Evolutionary conservation across 2,113 vertebrate species (phyloP), one percentile per base, ranked within the genome.

Genomic region (Colistium nudipinnis): DNA sequence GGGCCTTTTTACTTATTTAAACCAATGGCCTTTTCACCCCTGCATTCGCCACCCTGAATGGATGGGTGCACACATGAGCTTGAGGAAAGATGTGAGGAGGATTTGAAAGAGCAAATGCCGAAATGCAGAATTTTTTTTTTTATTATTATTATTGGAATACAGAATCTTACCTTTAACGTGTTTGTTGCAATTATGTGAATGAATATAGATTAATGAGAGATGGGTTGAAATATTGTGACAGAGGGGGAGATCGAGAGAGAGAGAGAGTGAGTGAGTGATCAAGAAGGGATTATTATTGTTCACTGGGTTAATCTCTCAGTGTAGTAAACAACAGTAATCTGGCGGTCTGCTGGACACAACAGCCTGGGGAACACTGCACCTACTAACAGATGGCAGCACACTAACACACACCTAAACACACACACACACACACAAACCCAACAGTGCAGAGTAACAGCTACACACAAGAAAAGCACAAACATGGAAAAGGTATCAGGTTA

Each of bases 311-410:
- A 90, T 90, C 90, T 81, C 68, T 64, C 45, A 57, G 44, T 73
- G 76, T 89, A 90, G 89, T 89, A 91, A 90, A 91, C 84, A 87
- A 81, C 80, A 25, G 67, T 88, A 88, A 90, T 88, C 88, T 82
- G 80, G 75, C 33, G 68, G 73, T 31, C 72, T 41, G 56, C 55
- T 65, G 78, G 71, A 84, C 20, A 8, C 16, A 1, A 20, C 70
- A 51, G 54, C 67, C 74, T 4, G 51, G 66, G 72, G 61, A 81
- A 56, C 70, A 24, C 64, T 60, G 62, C 65, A 27, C 52, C 67
- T 70, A 66, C 57, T 35, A 57, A 82, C 90, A 91, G 87, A 90
- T 91, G 88, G 85, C 76, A 53, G 3, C 33, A 52, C 51, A 70
- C 16, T 24, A 33, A 62, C 27, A 53, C 5, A 54, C 28, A 19